Percentiles rank a stretch among this genome's conserved stretches.
These are phyloP conservation scores for Amphipyra berbera DNA, from an alignment of 2,888 invertebrate species.

Conservation along the genomic window DNA sequence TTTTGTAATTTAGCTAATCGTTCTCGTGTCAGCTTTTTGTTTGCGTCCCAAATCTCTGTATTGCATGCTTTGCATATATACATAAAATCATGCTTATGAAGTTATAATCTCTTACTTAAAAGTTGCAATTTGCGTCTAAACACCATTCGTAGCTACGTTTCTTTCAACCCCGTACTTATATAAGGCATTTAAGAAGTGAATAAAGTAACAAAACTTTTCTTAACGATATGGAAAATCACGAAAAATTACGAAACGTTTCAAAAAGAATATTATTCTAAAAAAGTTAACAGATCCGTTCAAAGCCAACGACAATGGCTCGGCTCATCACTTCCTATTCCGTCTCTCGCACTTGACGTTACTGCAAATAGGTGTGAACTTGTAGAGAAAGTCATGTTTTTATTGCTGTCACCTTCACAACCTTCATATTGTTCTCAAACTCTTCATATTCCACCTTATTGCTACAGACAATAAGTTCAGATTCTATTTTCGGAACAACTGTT, in stretches of 20 bases:
- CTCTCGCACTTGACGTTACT: constrained; percentile 50
- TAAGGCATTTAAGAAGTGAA: not conserved
- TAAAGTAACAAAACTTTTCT: not conserved
- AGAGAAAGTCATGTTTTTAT: constrained; percentile 71
- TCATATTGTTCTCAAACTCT: constrained; percentile 4
- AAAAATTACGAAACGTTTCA: constrained; percentile 10
- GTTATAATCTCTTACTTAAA: not conserved
- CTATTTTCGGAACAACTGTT: not conserved
- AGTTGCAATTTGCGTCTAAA: not conserved
- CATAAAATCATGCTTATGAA: constrained; percentile 4
- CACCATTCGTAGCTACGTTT: not conserved
- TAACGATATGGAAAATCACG: constrained; percentile 5
- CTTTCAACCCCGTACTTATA: not conserved
- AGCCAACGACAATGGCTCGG: constrained; percentile 49
- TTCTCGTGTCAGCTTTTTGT: constrained; percentile 1
- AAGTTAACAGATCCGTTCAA: constrained; percentile 40
- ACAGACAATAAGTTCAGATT: constrained; percentile 29
- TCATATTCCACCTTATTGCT: constrained; percentile 29
- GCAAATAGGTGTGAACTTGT: constrained; percentile 79
- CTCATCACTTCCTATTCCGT: constrained; percentile 66
- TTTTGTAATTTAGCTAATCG: not conserved
- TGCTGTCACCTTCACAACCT: constrained; percentile 44
- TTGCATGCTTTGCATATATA: constrained; percentile 26
- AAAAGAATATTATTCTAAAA: constrained; percentile 14
- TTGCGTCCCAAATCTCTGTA: not conserved